A percentile compares a stretch with the other conserved stretches of the same genome.
phyloP scores from a whole-genome alignment of 2,888 invertebrate genomes.

The Mythimna lalbum region DNA sequence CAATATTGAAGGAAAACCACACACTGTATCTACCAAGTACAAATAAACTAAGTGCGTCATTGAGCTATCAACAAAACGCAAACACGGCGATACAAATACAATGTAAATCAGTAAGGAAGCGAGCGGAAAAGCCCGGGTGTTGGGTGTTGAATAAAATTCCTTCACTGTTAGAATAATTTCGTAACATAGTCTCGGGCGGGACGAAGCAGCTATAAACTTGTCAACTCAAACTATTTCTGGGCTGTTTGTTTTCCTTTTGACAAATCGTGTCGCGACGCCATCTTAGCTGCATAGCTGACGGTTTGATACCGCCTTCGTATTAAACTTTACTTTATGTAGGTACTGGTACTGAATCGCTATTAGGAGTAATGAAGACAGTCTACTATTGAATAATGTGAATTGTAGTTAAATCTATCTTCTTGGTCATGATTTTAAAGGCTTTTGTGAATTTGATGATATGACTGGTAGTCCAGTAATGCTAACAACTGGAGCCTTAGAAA shows the following conservation, averaged over 20 bases:
- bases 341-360: constrained; percentile 28
- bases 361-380: constrained; percentile 35
- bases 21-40: constrained; percentile 7
- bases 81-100: constrained; percentile 54
- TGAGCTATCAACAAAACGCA: constrained; percentile 52
- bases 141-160: constrained; percentile 77
- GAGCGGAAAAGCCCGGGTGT: constrained; percentile 70
- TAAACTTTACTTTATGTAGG: constrained; percentile 45
- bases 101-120: constrained; percentile 71
- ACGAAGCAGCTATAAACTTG: constrained; percentile 85
- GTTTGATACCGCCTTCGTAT: constrained; percentile 60
- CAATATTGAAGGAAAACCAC: constrained; percentile 25
- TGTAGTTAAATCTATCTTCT: not conserved
- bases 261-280: constrained; percentile 86
- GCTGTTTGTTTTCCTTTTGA: constrained; percentile 89
- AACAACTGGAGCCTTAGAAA: not conserved
- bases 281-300: constrained; percentile 78
- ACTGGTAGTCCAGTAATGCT: not conserved
- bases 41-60: constrained; percentile 57
- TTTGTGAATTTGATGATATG: not conserved
- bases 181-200: constrained; percentile 68
- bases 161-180: constrained; percentile 76
- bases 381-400: constrained; percentile 5
- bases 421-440: constrained; percentile 7
- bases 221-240: constrained; percentile 88